Evolutionary conservation across 2,888 invertebrate genomes (phyloP).

Genomic region (Conus canariensis): DNA sequence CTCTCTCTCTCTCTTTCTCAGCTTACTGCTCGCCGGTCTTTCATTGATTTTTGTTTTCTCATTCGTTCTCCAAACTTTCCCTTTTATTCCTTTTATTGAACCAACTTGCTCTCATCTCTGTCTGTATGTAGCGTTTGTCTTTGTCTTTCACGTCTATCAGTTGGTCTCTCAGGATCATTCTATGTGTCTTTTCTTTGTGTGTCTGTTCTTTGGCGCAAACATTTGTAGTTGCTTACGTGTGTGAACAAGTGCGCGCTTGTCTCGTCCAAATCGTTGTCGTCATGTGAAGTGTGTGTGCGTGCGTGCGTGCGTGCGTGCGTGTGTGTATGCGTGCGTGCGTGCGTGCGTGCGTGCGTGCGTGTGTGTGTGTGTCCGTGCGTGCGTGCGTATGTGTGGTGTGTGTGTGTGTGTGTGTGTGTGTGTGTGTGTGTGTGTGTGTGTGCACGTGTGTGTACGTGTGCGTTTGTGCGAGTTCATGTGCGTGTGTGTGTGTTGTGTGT

Average conservation of each 20-base stretch:
- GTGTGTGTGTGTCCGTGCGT: background rate
- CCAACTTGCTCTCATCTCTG: too few relatives aligned
- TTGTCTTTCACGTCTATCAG: background rate
- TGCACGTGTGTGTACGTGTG: background rate
- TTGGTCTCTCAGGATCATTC: background rate
- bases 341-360: background rate
- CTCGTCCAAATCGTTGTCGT: background rate
- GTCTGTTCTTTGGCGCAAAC: background rate
- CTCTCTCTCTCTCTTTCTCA: too few relatives aligned
- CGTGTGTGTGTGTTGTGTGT: too few relatives aligned
- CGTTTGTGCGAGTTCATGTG: background rate
- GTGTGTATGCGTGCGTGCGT: background rate
- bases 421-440: slow-evolving; percentile 11
- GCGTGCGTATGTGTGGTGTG: background rate
- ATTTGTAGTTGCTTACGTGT: background rate
- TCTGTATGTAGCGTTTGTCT: background rate
- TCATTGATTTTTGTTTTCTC: too few relatives aligned
- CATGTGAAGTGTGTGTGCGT: background rate
- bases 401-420: slow-evolving; percentile 2
- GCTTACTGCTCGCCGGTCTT: too few relatives aligned
- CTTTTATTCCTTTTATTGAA: too few relatives aligned
- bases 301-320: background rate
- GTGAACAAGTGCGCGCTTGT: background rate
- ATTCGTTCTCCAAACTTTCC: too few relatives aligned
- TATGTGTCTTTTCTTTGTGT: background rate